Evolutionary conservation across 2,113 vertebrate genomes (phyloP).

Genomic region (Falco punctatus): DNA sequence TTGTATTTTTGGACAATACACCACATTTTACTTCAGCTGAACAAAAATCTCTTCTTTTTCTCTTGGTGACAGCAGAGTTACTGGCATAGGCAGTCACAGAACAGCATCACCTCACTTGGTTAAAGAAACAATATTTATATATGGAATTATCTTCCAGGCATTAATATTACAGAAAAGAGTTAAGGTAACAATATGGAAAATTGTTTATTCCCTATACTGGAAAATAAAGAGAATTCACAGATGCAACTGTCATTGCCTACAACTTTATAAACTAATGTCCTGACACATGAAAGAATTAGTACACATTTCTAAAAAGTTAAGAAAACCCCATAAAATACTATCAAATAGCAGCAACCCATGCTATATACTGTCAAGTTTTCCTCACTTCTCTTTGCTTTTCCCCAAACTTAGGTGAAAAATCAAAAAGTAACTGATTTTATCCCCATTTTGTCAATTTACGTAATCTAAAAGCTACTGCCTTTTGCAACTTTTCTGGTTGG

Average conservation of each 20-base stretch:
- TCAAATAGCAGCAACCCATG: neutral
- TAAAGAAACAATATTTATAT: neutral
- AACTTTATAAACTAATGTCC: neutral
- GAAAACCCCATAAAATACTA: neutral
- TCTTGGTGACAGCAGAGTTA: neutral
- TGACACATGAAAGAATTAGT: neutral
- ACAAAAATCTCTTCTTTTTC: neutral
- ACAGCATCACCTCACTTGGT: neutral
- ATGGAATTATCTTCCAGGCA: neutral
- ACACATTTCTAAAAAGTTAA: neutral
- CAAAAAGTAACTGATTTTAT: neutral
- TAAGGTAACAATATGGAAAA: neutral
- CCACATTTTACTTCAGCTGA: neutral
- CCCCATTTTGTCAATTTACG: neutral
- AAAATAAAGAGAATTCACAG: neutral
- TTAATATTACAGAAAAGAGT: neutral
- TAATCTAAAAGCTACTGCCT: neutral
- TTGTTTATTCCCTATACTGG: neutral
- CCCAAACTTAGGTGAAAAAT: neutral
- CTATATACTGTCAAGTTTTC: neutral
- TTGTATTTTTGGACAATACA: neutral
- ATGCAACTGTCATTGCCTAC: neutral
- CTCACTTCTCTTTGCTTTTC: neutral
- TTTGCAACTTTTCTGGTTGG: neutral
- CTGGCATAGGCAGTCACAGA: neutral